These are phyloP conservation scores for Cataglyphis livida DNA, from an alignment of 2,888 invertebrate species.

Conservation along the genomic window DNA sequence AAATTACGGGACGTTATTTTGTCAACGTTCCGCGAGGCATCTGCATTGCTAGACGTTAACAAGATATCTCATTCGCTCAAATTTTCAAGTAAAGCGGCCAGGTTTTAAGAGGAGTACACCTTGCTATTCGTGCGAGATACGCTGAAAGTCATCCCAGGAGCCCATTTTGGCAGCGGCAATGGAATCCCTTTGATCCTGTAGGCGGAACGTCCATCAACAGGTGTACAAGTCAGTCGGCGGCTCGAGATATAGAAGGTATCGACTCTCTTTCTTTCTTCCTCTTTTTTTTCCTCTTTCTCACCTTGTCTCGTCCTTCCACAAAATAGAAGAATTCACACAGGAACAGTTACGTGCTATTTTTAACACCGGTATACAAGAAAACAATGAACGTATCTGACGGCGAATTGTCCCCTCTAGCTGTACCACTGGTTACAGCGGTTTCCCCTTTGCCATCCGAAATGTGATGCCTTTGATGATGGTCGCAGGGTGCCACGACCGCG, in stretches of 20 bases:
- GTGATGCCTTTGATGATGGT: slow-evolving; percentile 52
- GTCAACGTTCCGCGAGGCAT: slow-evolving; percentile 20
- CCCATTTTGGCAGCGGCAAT: slow-evolving; percentile 52
- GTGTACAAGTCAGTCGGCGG: slow-evolving; percentile 77
- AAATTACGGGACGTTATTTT: slow-evolving; percentile 47
- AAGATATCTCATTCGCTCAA: slow-evolving; percentile 57
- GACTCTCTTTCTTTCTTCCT: neutral
- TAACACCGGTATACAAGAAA: slow-evolving; percentile 61
- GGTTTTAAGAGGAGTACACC: slow-evolving; percentile 53
- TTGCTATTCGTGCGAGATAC: slow-evolving; percentile 45
- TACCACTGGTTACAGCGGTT: slow-evolving; percentile 43
- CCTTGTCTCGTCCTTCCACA: slow-evolving; percentile 24
- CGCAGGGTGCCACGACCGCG: slow-evolving; percentile 15
- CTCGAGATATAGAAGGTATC: slow-evolving; percentile 66
- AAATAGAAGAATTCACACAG: slow-evolving; percentile 72
- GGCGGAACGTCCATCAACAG: slow-evolving; percentile 81
- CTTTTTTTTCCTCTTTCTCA: slow-evolving; percentile 25
- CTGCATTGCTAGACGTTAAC: slow-evolving; percentile 49
- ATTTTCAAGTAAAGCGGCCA: slow-evolving; percentile 60
- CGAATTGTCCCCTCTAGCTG: neutral
- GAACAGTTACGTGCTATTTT: slow-evolving; percentile 64
- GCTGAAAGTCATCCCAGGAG: slow-evolving; percentile 54
- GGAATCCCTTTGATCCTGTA: slow-evolving; percentile 72
- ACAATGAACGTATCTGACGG: slow-evolving; percentile 59
- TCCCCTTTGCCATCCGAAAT: slow-evolving; percentile 46